Evolutionary conservation across 2,797 vertebrate genomes (phyloP), one percentile per base, ranked within the genome.

Genomic region (Decapterus maruadsi): DNA sequence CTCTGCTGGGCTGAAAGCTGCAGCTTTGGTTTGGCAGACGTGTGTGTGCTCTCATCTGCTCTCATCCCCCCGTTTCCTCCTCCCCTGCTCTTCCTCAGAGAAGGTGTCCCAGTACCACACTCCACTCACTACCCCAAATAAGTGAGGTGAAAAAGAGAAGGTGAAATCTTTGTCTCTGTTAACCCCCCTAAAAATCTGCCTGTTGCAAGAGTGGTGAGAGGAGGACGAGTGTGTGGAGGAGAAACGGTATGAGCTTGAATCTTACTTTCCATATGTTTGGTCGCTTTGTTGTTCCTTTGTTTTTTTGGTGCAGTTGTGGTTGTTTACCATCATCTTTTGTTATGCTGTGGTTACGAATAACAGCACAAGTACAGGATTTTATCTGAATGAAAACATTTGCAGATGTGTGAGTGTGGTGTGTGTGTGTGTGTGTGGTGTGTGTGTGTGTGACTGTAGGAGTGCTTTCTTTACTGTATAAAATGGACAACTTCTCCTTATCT

Each of bases 191-290:
- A 43, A 66, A 76, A 51, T 78, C 38, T 59, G 45, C 57, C 61
- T 65, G 75, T 80, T 58, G 67, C 58, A 59, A 20, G 65, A 68
- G 82, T 58, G 42, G 60, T 63, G 72, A 83, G 82, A 88, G 89
- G 82, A 72, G 42, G 79, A 80, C 75, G n/a, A 79, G 63, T 79
- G 84, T 80, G 86, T 81, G 84, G 77, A 83, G 80, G 78, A 88
- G 81, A 89, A 85, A 92, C 81, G 91, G 92, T 91, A 92, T 45
- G 89, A 92, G 63, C 48, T 80, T 83, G 68, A 80, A 70, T 82
- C 55, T 88, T 90, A 71, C 72, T 94, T 89, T 90, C 77, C 79
- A 55, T 72, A 56, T 13, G 54, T 77, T 80, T 48, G 70, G 54
- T 48, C 9, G 50, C 62, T 51, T 57, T 75, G 72, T 63, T 75